Evolutionary conservation across 1,140 invertebrate genomes (phyloP).

Genomic region (Lethrus apterus): DNA sequence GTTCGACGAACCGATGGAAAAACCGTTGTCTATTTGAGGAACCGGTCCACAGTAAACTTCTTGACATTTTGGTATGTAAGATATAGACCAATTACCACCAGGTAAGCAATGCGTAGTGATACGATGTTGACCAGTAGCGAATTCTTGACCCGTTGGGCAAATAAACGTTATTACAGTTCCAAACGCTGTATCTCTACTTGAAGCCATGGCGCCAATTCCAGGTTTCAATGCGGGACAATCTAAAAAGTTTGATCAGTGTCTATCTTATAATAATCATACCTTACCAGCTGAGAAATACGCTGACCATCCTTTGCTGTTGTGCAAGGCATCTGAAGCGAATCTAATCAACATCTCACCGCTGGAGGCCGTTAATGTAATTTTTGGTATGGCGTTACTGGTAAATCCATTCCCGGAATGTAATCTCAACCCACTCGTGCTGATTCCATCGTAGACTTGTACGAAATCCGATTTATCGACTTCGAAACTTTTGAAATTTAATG

Average conservation of each 20-base stretch:
- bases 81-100: slow-evolving; percentile 88
- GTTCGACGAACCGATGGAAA: slow-evolving; percentile 90
- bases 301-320: slow-evolving; percentile 76
- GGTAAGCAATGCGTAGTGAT: slow-evolving; percentile 79
- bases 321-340: slow-evolving; percentile 82
- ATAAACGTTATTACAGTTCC: slow-evolving; percentile 84
- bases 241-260: slow-evolving; percentile 39
- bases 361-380: slow-evolving; percentile 84
- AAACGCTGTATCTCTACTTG: slow-evolving; percentile 85
- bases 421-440: slow-evolving; percentile 72
- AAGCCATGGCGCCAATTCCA: slow-evolving; percentile 79
- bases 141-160: slow-evolving; percentile 90
- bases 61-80: slow-evolving; percentile 91
- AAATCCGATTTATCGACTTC: slow-evolving; percentile 79
- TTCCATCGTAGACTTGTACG: slow-evolving; percentile 80
- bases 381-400: slow-evolving; percentile 67
- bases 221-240: slow-evolving; percentile 82
- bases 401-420: slow-evolving; percentile 87
- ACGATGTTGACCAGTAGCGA: slow-evolving; percentile 79
- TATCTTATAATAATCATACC: neutral
- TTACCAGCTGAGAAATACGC: slow-evolving; percentile 85
- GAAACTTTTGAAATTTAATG: slow-evolving; percentile 80
- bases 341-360: slow-evolving; percentile 86
- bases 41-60: slow-evolving; percentile 96
- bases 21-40: slow-evolving; percentile 95